Evolutionary conservation across 92 coral and sea anemone species (phyloP), one percentile per base, ranked within the genome.

Genomic region (Palythoa grandiflora): DNA sequence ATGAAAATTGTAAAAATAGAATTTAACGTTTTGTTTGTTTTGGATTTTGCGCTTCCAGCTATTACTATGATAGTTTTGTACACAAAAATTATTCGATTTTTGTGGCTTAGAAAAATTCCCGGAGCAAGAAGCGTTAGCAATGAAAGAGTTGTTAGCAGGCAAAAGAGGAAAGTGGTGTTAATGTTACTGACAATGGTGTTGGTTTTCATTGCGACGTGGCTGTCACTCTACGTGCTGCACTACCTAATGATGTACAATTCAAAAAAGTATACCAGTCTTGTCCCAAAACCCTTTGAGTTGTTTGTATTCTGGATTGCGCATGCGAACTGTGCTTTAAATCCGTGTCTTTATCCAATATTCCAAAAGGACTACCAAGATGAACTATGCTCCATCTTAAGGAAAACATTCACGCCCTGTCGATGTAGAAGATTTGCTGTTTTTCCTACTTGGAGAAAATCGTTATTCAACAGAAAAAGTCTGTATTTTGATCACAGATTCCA

Each of bases 251-350:
- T 38, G 2, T 77, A 77, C 68, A 37, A 54, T 5, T 5, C 3
- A 28, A 11, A 28, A 35, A 77, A 36, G 20, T 77, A 77, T 28
- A 28, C 0, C 83, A 77, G 53, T 38, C 47, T 54, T 77, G 6
- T 77, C 6, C 83, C 83, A 28, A 4, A 12, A 5, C 21, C 66
- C 16, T 2, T 77, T 1, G 47, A 6, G 19, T 57, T 9, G 83
- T 17, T 77, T 9, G 8, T 77, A 17, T 77, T 1, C 47, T 77
- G 48, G 68, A 48, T 77, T 17, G 83, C 83, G 3, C 83, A 77
- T 15, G 83, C 83, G 6, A 77, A 54, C 83, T 77, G 83, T 77
- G 83, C 83, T 11, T 12, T 77, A 5, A 77, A 77, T 21, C 83
- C 83, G 12, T 77, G 44, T 54, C 68, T 77, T 39, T 77, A 77